Conservation (phyloP, 2,113 vertebrate genomes). For the Sander vitreus region DNA sequence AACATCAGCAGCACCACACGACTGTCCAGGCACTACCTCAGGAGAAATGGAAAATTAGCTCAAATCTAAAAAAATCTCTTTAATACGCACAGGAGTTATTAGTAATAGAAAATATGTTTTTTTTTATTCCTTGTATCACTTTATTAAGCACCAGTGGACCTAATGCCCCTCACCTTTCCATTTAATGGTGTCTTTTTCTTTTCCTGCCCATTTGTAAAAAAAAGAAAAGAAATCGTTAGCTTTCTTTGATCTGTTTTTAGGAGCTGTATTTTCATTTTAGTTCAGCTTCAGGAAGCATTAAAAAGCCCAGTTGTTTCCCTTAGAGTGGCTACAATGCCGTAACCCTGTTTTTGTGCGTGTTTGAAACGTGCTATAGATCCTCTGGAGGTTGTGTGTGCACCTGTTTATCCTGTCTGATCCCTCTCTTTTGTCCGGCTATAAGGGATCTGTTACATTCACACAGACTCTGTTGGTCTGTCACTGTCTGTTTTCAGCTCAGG, state of each 20-base stretch:
- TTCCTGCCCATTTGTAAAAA: not conserved
- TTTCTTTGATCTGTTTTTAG: not conserved
- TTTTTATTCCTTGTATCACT: not conserved
- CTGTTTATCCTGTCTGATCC: conserved; percentile 49
- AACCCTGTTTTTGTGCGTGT: not conserved
- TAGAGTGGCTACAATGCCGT: not conserved
- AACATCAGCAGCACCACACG: conserved; percentile 15
- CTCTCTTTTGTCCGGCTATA: conserved; percentile 35
- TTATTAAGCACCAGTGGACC: not conserved
- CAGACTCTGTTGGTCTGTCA: not conserved
- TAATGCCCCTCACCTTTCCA: not conserved
- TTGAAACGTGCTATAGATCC: conserved; percentile 22
- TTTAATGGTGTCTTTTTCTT: not conserved
- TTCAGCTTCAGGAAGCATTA: conserved; percentile 9
- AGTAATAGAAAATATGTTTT: not conserved
- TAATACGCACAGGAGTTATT: not conserved
- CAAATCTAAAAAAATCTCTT: not conserved
- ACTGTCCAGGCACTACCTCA: not conserved
- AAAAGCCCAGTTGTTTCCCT: not conserved
- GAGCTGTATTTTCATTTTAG: not conserved
- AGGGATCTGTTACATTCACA: conserved; percentile 18
- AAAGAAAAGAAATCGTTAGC: not conserved
- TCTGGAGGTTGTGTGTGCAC: conserved; percentile 29
- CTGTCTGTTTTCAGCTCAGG: not conserved
- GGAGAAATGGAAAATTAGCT: not conserved